phyloP scores from a whole-genome alignment of 2,888 invertebrate species.

The Horisme vitalbata region DNA sequence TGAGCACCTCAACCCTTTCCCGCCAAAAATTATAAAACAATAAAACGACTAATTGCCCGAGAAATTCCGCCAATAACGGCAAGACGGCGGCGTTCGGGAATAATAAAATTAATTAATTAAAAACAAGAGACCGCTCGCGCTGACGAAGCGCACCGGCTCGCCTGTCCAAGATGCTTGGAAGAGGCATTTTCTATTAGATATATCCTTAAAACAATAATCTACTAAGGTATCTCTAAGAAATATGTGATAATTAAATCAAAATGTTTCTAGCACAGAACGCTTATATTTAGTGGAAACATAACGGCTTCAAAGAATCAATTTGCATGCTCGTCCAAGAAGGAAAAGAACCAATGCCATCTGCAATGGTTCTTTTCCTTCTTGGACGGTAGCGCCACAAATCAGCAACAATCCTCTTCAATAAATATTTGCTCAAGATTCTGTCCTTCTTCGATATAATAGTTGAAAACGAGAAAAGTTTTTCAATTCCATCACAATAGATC shows the following conservation, averaged over 20 bases:
- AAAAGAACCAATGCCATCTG: too few relatives aligned
- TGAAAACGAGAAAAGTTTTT: constrained; percentile 78
- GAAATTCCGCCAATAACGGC: constrained; percentile 78
- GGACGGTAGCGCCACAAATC: constrained; percentile 22
- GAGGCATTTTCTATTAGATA: not conserved
- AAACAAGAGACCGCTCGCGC: constrained; percentile 57
- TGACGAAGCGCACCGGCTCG: too few relatives aligned
- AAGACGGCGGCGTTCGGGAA: constrained; percentile 67
- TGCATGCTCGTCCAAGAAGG: too few relatives aligned
- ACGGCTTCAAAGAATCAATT: too few relatives aligned
- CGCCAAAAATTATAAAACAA: constrained; percentile 80
- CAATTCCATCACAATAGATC: constrained; percentile 69
- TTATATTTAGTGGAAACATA: too few relatives aligned
- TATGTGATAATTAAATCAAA: too few relatives aligned
- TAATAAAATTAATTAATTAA: constrained; percentile 83
- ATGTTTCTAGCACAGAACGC: too few relatives aligned
- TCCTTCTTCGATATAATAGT: constrained; percentile 62
- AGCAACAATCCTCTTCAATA: constrained; percentile 26
- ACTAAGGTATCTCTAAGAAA: too few relatives aligned
- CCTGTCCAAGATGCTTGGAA: not conserved
- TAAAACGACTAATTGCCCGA: constrained; percentile 81
- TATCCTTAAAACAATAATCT: too few relatives aligned
- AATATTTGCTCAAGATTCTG: constrained; percentile 73
- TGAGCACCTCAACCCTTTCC: constrained; percentile 68
- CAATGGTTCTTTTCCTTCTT: too few relatives aligned